Evolutionary conservation across 2,797 vertebrate genomes (phyloP).

Genomic region (Spinibarbus caldwelli): DNA sequence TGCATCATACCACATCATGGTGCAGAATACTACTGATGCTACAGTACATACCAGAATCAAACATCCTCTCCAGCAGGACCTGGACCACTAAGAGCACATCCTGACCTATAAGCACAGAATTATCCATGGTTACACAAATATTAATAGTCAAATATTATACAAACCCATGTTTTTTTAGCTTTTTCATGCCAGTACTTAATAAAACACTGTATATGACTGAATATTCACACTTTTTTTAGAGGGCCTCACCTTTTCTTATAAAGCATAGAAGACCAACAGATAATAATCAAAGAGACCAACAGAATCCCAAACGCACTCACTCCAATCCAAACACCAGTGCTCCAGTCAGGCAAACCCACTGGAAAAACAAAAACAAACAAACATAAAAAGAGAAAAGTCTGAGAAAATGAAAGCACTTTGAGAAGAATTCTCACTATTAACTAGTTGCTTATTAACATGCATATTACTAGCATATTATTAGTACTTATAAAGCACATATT

Average conservation of each 20-base stretch:
- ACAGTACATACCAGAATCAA: too few relatives aligned
- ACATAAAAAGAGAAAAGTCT: not conserved
- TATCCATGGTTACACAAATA: not conserved
- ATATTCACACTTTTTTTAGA: not conserved
- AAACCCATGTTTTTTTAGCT: not conserved
- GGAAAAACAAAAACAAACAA: not conserved
- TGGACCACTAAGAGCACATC: rapidly evolving
- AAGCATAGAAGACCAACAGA: too few relatives aligned
- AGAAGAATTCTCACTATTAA: too few relatives aligned
- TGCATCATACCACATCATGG: too few relatives aligned
- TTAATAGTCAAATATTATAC: not conserved
- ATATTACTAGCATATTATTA: too few relatives aligned
- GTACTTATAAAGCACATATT: too few relatives aligned
- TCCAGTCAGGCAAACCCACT: not conserved
- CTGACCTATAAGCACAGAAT: not conserved
- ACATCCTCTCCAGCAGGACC: not conserved
- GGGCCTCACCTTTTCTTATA: not conserved
- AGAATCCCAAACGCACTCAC: not conserved
- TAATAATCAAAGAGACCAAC: not conserved
- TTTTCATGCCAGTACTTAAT: not conserved
- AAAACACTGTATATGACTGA: not conserved
- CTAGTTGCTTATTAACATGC: too few relatives aligned
- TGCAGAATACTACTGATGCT: too few relatives aligned
- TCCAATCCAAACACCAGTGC: not conserved
- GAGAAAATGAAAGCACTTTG: not conserved